Evolutionary conservation across 2,888 invertebrate species (phyloP).

Genomic region (Schizaphis graminum): DNA sequence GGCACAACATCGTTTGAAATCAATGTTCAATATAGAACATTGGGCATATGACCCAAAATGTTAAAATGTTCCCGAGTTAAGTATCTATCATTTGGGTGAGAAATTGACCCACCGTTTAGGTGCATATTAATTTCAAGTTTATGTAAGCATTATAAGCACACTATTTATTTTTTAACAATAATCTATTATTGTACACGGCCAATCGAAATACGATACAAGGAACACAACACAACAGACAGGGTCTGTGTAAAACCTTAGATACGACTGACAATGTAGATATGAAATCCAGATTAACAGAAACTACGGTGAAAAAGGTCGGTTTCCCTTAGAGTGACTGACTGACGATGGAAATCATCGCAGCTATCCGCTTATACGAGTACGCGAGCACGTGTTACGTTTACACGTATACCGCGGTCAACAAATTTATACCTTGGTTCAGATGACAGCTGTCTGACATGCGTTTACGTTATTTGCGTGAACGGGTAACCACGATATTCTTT

Average conservation of each 20-base stretch:
- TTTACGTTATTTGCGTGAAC: not conserved
- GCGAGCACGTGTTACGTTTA: not conserved
- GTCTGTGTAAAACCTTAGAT: too few relatives aligned
- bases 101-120: too few relatives aligned
- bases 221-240: too few relatives aligned
- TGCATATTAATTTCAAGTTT: too few relatives aligned
- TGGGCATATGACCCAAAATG: too few relatives aligned
- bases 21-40: not conserved
- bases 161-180: too few relatives aligned
- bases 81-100: too few relatives aligned
- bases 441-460: not conserved
- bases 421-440: not conserved
- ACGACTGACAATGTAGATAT: not conserved
- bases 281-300: too few relatives aligned
- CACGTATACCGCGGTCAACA: not conserved
- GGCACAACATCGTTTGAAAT: not conserved
- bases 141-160: too few relatives aligned
- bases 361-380: not conserved
- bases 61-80: too few relatives aligned
- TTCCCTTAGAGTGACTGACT: not conserved
- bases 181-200: too few relatives aligned
- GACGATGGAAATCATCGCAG: not conserved
- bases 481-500: not conserved
- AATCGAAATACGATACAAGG: too few relatives aligned
- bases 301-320: not conserved